Base-by-base conservation (phyloP, 2,797 vertebrate genomes). In the Melanotaenia maccullochi region DNA sequence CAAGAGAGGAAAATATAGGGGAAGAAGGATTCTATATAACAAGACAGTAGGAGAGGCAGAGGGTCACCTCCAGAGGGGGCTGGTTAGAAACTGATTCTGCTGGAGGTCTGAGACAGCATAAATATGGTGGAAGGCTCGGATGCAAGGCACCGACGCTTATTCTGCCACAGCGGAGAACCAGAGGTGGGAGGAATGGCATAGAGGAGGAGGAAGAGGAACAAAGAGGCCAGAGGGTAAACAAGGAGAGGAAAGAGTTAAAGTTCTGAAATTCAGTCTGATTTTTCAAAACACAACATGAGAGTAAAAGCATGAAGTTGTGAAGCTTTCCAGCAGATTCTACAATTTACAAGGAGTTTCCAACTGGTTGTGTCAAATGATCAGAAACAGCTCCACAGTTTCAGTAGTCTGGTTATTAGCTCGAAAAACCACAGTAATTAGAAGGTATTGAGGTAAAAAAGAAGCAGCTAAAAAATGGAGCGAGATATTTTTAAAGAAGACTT, bases 21-120 rank as follows among this genome's bases (percentile, higher is more conserved):
- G 51, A 63, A 60, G 20, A 73, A 22, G 64, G n/a, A 47, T n/a
- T 33, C 13, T 28, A 28, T 0, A 42, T 4, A 20, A 25, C 20
- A 58, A 65, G 65, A 44, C 20, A 24, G 71, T 66, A 81, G 82
- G 78, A 61, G 73, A 83, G 78, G 66, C 40, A 71, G 78, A 76
- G 79, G 90, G 79, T 93, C 92, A 93, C 92, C 92, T 92, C 85
- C 33, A 61, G 69, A 65, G 77, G 81, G 76, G 77, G 75, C 20
- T 83, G 85, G 82, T 93, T 93, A 99, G 96, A 97, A 98, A 98
- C 96, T 97, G 91, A 99, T 95, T 96, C 96, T 96, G 96, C 96
- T 97, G 93, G 98, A 96, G 93, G 97, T 99, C 96, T 98, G 97
- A 92, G 98, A 99, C 93, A 99, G 96, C 97, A 99, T 98, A 96